A percentile compares a stretch with the other conserved stretches of the same genome.
Evolutionary conservation across 2,888 invertebrate genomes (phyloP).

Genomic region (Tubulanus polymorphus): DNA sequence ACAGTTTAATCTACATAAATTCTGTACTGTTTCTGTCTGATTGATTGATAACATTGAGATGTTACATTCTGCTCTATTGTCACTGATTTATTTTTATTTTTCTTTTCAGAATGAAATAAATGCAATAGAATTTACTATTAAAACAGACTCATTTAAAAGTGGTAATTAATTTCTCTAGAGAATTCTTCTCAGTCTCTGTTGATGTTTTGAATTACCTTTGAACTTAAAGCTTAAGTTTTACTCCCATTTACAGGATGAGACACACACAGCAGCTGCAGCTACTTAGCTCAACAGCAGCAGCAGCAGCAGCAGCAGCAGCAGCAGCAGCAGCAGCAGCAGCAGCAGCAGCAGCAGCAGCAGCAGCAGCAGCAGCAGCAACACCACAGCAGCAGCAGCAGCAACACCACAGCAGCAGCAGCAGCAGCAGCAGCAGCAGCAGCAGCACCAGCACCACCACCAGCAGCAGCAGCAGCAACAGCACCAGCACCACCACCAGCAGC

Average conservation of each 20-base stretch:
- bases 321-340: not conserved
- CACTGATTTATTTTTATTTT: too few species aligned
- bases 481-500: not conserved
- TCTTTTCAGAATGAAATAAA: too few species aligned
- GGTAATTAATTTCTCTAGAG: not conserved
- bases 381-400: too few species aligned
- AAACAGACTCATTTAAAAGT: too few species aligned
- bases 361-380: not conserved
- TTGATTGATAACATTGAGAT: too few species aligned
- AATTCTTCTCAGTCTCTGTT: not conserved
- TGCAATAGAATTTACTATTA: too few species aligned
- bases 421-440: not conserved
- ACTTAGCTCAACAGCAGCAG: not conserved
- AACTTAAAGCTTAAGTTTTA: not conserved
- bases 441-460: not conserved
- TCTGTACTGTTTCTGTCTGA: too few species aligned
- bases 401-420: too few species aligned
- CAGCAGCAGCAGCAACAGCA: not conserved
- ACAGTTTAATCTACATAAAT: not conserved
- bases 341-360: not conserved
- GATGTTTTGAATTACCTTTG: not conserved
- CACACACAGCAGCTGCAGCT: too few species aligned
- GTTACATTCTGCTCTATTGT: too few species aligned
- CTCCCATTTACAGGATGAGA: too few species aligned
- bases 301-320: not conserved